Conservation (phyloP, 1,140 invertebrate genomes). For the Atta cephalotes region DNA sequence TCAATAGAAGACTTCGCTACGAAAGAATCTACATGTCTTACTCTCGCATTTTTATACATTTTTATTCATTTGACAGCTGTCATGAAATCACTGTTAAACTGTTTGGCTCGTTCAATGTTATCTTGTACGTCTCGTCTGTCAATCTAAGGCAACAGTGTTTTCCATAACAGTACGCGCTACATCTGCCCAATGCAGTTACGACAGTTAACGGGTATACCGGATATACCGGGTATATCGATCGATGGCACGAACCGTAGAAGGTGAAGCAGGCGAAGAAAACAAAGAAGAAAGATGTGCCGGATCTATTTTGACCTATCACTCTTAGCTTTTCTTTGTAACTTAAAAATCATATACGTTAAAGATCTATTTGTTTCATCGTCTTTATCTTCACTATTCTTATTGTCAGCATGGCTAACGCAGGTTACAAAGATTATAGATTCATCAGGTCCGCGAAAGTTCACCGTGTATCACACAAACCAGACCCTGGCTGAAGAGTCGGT, state of each 20-base stretch:
- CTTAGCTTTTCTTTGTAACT: background rate
- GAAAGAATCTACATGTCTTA: background rate
- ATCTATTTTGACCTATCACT: conserved; percentile 11
- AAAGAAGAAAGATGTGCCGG: conserved; percentile 3
- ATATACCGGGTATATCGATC: conserved; percentile 40
- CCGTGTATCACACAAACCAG: conserved; percentile 2
- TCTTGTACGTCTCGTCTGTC: background rate
- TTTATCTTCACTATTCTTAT: background rate
- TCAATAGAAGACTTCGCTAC: background rate
- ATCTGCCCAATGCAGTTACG: conserved; percentile 32
- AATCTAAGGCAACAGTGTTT: background rate
- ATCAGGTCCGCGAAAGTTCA: background rate
- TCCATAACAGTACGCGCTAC: conserved; percentile 35
- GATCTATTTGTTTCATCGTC: background rate
- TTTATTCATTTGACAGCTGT: background rate
- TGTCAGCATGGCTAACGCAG: background rate
- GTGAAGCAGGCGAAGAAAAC: conserved; percentile 32
- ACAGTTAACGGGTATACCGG: conserved; percentile 53
- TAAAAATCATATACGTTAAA: background rate
- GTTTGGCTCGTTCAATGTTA: background rate
- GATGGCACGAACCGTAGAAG: conserved; percentile 24
- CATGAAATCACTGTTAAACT: background rate
- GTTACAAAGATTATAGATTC: background rate
- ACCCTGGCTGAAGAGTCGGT: conserved; percentile 34
- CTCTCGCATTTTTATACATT: background rate